A percentile compares a stretch with the other conserved stretches of the same genome.
These are phyloP conservation scores for Antechinus stuartii DNA, from an alignment of 2,113 vertebrate species.

Conservation along the genomic window DNA sequence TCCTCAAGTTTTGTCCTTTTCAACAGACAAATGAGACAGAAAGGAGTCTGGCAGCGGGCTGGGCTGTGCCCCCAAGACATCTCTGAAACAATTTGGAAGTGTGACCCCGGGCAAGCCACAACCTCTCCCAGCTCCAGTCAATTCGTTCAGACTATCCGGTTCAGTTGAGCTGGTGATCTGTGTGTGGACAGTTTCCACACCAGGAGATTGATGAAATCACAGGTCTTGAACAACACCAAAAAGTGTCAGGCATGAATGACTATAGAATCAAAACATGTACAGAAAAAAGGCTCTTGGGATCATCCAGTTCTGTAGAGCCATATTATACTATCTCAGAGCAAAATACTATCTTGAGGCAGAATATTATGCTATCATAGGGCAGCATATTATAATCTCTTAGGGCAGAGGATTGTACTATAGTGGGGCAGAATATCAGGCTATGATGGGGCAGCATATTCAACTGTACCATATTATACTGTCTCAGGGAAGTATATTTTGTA, in stretches of 20 bases:
- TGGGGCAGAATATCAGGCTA: too few relatives aligned
- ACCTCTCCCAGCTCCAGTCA: not conserved
- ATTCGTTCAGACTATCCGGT: not conserved
- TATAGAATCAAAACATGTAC: not conserved
- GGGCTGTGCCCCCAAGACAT: not conserved
- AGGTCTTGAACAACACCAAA: conserved; percentile 3
- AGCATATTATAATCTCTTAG: not conserved
- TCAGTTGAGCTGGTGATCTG: not conserved
- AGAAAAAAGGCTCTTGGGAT: not conserved
- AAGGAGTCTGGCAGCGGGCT: not conserved
- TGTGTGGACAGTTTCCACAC: not conserved
- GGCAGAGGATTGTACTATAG: too few relatives aligned
- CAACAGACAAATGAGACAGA: not conserved
- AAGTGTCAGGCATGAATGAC: not conserved
- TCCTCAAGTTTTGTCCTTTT: not conserved
- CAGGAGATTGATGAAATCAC: conserved; percentile 7
- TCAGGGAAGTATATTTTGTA: too few relatives aligned
- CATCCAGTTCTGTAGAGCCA: not conserved
- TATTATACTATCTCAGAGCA: not conserved
- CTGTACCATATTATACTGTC: too few relatives aligned
- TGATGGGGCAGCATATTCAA: too few relatives aligned
- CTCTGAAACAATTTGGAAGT: not conserved
- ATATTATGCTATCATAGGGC: not conserved
- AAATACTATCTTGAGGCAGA: not conserved
- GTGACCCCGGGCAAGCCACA: not conserved